These are phyloP conservation scores for Embidobia sp. DNA, from an alignment of 2,888 invertebrate genomes.

Conservation along the genomic window DNA sequence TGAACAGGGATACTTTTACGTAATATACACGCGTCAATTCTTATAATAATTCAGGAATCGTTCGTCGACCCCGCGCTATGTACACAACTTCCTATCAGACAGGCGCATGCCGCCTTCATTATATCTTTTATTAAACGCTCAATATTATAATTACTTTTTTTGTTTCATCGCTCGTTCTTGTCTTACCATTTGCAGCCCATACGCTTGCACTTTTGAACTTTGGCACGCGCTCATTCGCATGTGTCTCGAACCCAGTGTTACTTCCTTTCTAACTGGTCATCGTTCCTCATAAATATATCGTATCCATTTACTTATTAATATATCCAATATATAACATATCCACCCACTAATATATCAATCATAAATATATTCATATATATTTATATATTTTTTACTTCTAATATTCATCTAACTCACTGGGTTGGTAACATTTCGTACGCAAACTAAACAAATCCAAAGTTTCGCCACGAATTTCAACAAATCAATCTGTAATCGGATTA, in stretches of 20 bases:
- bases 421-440: conserved; percentile 32
- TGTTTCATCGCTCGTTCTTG: conserved; percentile 35
- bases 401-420: conserved; percentile 42
- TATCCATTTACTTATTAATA: conserved; percentile 51
- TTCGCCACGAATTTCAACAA: conserved; percentile 13
- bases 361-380: conserved; percentile 46
- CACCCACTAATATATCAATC: conserved; percentile 52
- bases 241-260: conserved; percentile 32
- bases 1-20: conserved; percentile 76
- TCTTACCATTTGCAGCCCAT: conserved; percentile 50
- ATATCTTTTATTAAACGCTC: conserved; percentile 19
- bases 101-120: conserved; percentile 31
- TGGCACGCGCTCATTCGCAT: conserved; percentile 67
- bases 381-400: conserved; percentile 33
- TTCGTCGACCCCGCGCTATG: conserved; percentile 72
- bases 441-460: conserved; percentile 26
- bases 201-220: conserved; percentile 68
- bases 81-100: conserved; percentile 72
- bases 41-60: conserved; percentile 73
- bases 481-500: too few species aligned
- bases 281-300: conserved; percentile 45
- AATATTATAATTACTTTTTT: conserved; percentile 36
- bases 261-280: conserved; percentile 2
- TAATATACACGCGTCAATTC: conserved; percentile 76
- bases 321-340: conserved; percentile 54